Conservation (phyloP, 2,797 vertebrate genomes). For the Aselliscus stoliczkanus region DNA sequence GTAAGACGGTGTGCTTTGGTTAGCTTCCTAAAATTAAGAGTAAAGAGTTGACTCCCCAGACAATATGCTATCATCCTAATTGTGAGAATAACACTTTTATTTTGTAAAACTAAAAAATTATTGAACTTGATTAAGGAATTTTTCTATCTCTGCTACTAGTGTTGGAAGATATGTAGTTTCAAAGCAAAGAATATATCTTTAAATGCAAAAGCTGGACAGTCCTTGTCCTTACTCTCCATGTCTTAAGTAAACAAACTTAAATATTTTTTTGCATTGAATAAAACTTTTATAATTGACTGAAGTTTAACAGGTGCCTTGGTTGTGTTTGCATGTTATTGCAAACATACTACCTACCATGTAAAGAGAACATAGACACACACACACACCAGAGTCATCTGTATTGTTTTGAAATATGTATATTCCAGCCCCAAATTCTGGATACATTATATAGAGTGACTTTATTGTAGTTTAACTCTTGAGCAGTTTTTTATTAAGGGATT, state of each 20-base stretch:
- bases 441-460: background rate
- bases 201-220: background rate
- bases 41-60: background rate
- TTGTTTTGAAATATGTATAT: background rate
- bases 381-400: background rate
- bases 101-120: constrained; percentile 30
- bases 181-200: background rate
- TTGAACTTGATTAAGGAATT: background rate
- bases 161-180: background rate
- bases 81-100: background rate
- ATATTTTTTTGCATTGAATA: background rate
- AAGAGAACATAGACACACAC: background rate
- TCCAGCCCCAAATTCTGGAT: background rate
- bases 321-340: background rate
- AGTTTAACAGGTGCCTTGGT: background rate
- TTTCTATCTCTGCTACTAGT: background rate
- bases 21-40: background rate
- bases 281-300: background rate
- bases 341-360: background rate
- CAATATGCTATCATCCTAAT: background rate
- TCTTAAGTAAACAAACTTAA: background rate
- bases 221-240: background rate
- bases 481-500: background rate
- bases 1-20: background rate
- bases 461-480: background rate